These are phyloP conservation scores for Hiodon alosoides DNA, from an alignment of 2,113 vertebrate species.

Conservation along the genomic window DNA sequence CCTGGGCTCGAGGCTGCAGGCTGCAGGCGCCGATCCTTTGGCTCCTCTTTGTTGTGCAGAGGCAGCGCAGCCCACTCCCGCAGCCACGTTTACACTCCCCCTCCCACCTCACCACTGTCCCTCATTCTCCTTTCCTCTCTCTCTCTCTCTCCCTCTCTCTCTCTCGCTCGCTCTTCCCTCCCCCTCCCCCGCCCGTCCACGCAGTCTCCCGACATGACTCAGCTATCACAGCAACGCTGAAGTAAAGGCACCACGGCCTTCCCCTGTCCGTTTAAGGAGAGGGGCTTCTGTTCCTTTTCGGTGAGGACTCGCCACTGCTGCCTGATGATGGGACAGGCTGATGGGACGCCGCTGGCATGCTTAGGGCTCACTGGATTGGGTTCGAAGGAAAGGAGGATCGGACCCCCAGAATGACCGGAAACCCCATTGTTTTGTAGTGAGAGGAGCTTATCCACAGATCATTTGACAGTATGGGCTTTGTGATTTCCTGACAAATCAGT, in stretches of 20 bases:
- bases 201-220: conserved; percentile 57
- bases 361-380: too few species aligned
- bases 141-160: conserved; percentile 20
- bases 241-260: conserved; percentile 28
- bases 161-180: conserved; percentile 13
- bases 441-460: too few species aligned
- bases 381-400: too few species aligned
- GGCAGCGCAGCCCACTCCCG: conserved; percentile 29
- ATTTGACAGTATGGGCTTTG: too few species aligned
- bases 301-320: too few species aligned
- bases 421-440: too few species aligned
- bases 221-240: conserved; percentile 49
- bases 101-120: conserved; percentile 31
- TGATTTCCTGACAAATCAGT: too few species aligned
- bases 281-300: too few species aligned
- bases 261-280: background rate
- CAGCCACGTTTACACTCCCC: conserved; percentile 47
- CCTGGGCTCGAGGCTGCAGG: background rate
- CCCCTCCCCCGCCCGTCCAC: conserved; percentile 16
- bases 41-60: conserved; percentile 29
- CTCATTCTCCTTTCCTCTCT: conserved; percentile 25
- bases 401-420: too few species aligned
- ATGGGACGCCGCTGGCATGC: too few species aligned
- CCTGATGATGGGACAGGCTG: too few species aligned
- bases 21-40: conserved; percentile 10